These are phyloP conservation scores for Zelostemma sp. DNA, from an alignment of 1,140 invertebrate species.

Conservation along the genomic window DNA sequence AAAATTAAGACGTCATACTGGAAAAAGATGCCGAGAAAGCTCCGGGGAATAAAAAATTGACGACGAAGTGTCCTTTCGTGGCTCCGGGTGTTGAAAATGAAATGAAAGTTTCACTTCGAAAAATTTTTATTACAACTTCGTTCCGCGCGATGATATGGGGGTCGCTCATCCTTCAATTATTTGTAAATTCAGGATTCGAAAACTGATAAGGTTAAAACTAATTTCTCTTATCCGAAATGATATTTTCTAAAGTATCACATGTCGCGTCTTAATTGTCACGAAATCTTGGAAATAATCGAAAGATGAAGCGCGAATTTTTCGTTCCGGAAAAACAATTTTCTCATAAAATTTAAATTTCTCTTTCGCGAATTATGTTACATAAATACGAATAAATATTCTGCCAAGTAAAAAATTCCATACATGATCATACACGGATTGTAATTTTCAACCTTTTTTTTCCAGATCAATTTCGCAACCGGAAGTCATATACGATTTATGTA, in stretches of 20 bases:
- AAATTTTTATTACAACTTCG: slow-evolving; percentile 1
- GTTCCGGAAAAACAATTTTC: slow-evolving; percentile 10
- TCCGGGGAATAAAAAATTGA: background rate
- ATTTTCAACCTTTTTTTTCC: no score
- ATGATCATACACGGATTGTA: no score
- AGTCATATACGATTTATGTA: no score
- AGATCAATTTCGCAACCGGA: no score
- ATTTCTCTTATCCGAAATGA: background rate
- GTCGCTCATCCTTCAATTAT: background rate
- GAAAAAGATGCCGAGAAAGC: no score
- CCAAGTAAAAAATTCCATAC: no score
- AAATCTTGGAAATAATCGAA: slow-evolving; percentile 32
- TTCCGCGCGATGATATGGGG: background rate
- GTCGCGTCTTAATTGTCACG: slow-evolving; percentile 12
- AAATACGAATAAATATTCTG: slow-evolving; percentile 7
- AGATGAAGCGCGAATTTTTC: slow-evolving; percentile 9
- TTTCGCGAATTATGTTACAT: background rate
- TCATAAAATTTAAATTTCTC: slow-evolving; percentile 37
- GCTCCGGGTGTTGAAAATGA: background rate
- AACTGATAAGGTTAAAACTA: background rate
- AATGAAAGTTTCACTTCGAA: background rate
- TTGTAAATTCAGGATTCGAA: background rate
- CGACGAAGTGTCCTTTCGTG: background rate
- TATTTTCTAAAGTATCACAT: slow-evolving; percentile 9
- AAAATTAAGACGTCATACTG: no score